A percentile compares a stretch with the other conserved stretches of the same genome.
Conservation (phyloP, 2,797 vertebrate genomes). For the Characodon lateralis region DNA sequence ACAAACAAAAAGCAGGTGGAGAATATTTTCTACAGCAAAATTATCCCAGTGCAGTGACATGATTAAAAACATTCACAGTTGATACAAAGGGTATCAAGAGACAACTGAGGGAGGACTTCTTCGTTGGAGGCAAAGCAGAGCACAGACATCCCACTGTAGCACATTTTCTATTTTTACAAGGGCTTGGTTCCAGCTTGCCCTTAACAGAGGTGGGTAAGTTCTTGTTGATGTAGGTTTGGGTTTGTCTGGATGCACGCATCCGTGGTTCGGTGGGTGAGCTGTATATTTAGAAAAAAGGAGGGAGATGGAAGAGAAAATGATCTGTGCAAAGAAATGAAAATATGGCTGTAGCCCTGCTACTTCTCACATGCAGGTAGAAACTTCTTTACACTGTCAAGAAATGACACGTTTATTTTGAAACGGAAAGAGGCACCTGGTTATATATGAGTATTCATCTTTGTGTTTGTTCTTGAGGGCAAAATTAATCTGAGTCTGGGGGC, state of each 20-base stretch:
- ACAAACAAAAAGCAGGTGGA: conserved; percentile 25
- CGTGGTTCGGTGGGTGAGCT: conserved; percentile 23
- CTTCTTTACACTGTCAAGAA: conserved; percentile 24
- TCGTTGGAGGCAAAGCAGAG: conserved; percentile 50
- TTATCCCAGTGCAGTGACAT: conserved; percentile 62
- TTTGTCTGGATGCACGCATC: conserved; percentile 38
- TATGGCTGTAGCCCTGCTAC: conserved; percentile 26
- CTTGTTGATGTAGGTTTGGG: conserved; percentile 34
- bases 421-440: conserved; percentile 6
- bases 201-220: conserved; percentile 39
- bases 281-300: conserved; percentile 39
- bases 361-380: conserved; percentile 23
- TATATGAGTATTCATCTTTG: conserved; percentile 11
- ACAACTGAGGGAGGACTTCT: conserved; percentile 55
- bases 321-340: conserved; percentile 53
- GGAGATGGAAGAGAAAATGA: conserved; percentile 34
- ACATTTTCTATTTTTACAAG: conserved; percentile 76
- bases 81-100: conserved; percentile 67
- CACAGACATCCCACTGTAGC: conserved; percentile 73
- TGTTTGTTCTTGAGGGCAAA: conserved; percentile 24
- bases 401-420: conserved; percentile 24
- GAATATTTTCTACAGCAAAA: conserved; percentile 35
- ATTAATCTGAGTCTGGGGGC: conserved; percentile 22
- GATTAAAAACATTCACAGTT: conserved; percentile 71
- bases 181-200: conserved; percentile 64